Conservation (phyloP, 2,888 invertebrate species). For the Lypha dubia region DNA sequence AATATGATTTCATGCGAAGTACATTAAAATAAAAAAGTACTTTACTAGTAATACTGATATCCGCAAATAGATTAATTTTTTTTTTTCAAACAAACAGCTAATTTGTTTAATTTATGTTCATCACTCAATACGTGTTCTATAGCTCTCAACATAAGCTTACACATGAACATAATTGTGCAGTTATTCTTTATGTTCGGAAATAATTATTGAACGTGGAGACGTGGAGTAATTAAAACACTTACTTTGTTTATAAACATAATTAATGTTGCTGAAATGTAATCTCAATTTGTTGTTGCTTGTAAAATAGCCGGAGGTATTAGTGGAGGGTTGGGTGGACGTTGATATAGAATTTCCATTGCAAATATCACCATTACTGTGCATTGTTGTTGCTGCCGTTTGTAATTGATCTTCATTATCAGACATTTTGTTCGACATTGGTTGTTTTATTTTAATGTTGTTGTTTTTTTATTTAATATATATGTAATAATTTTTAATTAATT, state of each 20-base stretch:
- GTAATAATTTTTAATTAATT: not conserved
- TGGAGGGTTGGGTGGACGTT: slow-evolving; percentile 37
- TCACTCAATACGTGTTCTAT: too few species aligned
- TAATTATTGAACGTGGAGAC: too few species aligned
- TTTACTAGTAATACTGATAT: too few species aligned
- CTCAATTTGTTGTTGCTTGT: slow-evolving; percentile 71
- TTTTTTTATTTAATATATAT: not conserved
- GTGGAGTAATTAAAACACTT: slow-evolving; percentile 69
- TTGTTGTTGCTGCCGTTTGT: slow-evolving; percentile 28
- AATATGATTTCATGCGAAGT: too few species aligned
- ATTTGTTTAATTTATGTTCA: too few species aligned
- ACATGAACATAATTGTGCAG: too few species aligned
- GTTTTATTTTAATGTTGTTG: not conserved
- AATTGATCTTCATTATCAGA: slow-evolving; percentile 62
- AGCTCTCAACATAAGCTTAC: too few species aligned
- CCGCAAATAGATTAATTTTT: too few species aligned
- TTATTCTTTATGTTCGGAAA: too few species aligned
- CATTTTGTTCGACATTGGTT: slow-evolving; percentile 32
- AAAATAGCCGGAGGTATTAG: slow-evolving; percentile 50
- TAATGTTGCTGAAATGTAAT: slow-evolving; percentile 77
- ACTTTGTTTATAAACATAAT: slow-evolving; percentile 76
- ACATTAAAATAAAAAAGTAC: too few species aligned
- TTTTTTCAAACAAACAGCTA: too few species aligned
- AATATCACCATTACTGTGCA: slow-evolving; percentile 45
- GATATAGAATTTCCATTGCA: slow-evolving; percentile 38